A percentile compares a stretch with the other conserved stretches of the same genome.
phyloP scores from a whole-genome alignment of 1,140 invertebrate genomes.

The Hirudo medicinalis region DNA sequence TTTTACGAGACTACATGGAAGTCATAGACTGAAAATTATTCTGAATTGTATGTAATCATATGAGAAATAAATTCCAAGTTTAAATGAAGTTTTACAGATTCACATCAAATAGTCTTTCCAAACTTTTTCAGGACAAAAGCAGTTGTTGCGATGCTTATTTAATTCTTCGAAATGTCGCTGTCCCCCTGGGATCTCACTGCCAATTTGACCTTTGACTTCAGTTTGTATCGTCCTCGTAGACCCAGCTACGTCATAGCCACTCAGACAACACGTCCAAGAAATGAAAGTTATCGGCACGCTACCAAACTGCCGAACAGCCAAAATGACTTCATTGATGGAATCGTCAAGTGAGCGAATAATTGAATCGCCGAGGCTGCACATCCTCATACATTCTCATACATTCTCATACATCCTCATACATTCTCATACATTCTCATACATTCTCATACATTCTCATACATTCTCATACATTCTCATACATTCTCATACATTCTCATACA shows the following conservation, averaged over 20 bases:
- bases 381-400: slow-evolving; percentile 7
- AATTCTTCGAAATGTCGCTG: slow-evolving; percentile 24
- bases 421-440: neutral
- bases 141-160: no score
- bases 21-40: no score
- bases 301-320: slow-evolving; percentile 27
- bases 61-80: no score
- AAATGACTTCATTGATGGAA: slow-evolving; percentile 24
- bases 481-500: slow-evolving; percentile 10
- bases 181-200: slow-evolving; percentile 34
- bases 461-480: neutral
- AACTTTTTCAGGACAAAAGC: no score
- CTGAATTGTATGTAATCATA: no score
- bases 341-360: neutral
- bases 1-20: no score
- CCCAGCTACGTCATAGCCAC: slow-evolving; percentile 39
- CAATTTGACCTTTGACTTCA: slow-evolving; percentile 35
- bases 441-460: slow-evolving; percentile 14
- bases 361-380: no score
- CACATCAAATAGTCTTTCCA: no score
- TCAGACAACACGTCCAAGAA: slow-evolving; percentile 31
- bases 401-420: slow-evolving; percentile 5
- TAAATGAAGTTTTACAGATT: no score
- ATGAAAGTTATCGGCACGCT: slow-evolving; percentile 37
- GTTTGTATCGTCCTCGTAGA: slow-evolving; percentile 34